Base-by-base conservation (phyloP, 2,888 invertebrate genomes). In the Clusia tigrina region DNA sequence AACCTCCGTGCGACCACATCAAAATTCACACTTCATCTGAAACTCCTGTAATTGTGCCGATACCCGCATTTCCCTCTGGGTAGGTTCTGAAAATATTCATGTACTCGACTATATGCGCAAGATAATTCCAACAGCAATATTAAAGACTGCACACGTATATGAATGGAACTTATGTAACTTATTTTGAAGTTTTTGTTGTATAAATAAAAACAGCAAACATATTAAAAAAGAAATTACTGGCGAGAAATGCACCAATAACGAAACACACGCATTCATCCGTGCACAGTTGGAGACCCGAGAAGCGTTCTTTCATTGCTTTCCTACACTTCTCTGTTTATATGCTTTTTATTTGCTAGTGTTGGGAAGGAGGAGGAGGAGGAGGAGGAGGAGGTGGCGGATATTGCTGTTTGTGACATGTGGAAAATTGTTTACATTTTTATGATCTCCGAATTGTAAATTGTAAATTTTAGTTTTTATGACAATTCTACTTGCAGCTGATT, bases 281-380 rank as follows among this genome's bases (percentile, higher is more conserved):
- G 12, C 32, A 32, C 32, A 32, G 32, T 32, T 12, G 32, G 12
- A 32, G 12, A 32, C 32, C 6, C 32, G 42, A 42, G 10, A 42
- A 42, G 42, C 42, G n/a, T 42, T 42, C 12, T 10, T 42, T 15
- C 20, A 15, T 48, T 48, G 48, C 48, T 3, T 48, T 18, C 2
- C 20, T 48, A 32, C 32, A 9, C 6, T 32, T 32, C 6, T 12
- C 32, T 32, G 6, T 32, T 32, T 32, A 9, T 42, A 3, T n/a
- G 42, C n/a, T n/a, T 42, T 22, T 48, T 48, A 20, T 22, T 42
- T 42, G 42, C 42, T n/a, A n/a, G n/a, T n/a, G n/a, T n/a, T n/a
- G n/a, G n/a, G n/a, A n/a, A n/a, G n/a, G n/a, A n/a, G n/a, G n/a
- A n/a, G n/a, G n/a, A n/a, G n/a, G n/a, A n/a, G n/a, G n/a, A n/a